Base-by-base conservation (phyloP, 1,140 invertebrate genomes). In the Drosophila orosa region DNA sequence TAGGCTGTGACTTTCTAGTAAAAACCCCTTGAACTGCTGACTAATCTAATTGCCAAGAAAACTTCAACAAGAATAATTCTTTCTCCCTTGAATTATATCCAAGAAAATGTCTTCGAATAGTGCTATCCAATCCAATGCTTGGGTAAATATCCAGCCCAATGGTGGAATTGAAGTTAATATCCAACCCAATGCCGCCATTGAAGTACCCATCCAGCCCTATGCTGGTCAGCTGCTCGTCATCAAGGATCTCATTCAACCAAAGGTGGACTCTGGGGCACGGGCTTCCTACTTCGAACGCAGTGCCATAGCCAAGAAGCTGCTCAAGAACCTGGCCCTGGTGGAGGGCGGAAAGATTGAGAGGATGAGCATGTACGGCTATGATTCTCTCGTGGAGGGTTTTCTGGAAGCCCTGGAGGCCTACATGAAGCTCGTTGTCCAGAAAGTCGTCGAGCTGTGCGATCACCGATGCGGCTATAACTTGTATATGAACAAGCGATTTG, bases 381-480 rank as follows among this genome's bases (percentile, higher is more conserved):
- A 73, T 0, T 24, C 39, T 0, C 25, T 83, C 0, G 35, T 86
- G 10, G 62, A 87, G 6, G 62, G 37, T 0, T 25, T 87, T 15
- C 35, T 86, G 17, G 19, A 59, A 5, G 82, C 74, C 4, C 6
- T 87, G 58, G 75, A 82, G 10, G 73, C 79, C 25, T 86, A 76
- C 17, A 72, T 87, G 62, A 68, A 76, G 19, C 4, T 42, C 3
- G n/a, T 68, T 5, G 8, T 76, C 0, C 22, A 24, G 2, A 45
- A 33, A 1, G 33, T 58, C 0, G 47, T 86, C 3, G 71, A 76
- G 3, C 3, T 62, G 2, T 79, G 79, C 37, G 71, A 83, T 5
- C 66, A 87, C 15, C 82, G 82, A 0, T 48, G 55, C 0, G 59
- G 69, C 33, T 76, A 79, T 27, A 40, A 17, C 15, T 40, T 87